phyloP scores from a whole-genome alignment of 2,888 invertebrate species.

The Exocentrus adspersus region DNA sequence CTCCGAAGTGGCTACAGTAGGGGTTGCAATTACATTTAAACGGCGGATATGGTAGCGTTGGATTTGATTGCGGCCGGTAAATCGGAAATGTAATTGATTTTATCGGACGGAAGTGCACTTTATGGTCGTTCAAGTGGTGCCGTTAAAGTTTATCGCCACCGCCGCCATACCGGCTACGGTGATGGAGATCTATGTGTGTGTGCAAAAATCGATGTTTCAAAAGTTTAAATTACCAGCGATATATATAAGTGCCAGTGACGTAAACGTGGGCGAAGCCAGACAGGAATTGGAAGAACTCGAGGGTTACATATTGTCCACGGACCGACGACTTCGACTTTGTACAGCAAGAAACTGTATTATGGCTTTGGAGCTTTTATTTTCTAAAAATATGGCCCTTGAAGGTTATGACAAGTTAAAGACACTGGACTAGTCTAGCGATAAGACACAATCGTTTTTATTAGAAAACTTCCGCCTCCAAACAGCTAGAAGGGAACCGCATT shows the following conservation, averaged over 20 bases:
- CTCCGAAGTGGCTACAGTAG: background rate
- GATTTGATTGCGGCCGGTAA: constrained; percentile 53
- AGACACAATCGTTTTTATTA: no score
- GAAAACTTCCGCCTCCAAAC: no score
- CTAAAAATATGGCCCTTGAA: no score
- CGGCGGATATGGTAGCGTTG: constrained; percentile 33
- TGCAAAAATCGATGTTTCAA: constrained; percentile 8
- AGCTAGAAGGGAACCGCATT: no score
- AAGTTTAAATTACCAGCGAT: constrained; percentile 4
- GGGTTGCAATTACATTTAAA: constrained; percentile 39
- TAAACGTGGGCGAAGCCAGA: background rate
- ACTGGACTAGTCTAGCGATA: no score
- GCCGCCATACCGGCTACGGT: constrained; percentile 12
- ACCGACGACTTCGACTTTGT: background rate
- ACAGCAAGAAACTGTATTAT: background rate
- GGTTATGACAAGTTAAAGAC: no score
- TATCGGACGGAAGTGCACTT: constrained; percentile 54
- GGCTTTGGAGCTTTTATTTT: no score
- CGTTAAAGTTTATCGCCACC: constrained; percentile 17
- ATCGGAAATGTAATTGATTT: constrained; percentile 56
- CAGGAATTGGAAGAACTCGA: background rate
- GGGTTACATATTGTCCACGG: background rate
- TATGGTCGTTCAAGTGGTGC: constrained; percentile 33
- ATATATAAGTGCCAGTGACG: constrained; percentile 12
- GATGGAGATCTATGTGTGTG: background rate